A percentile compares a stretch with the other conserved stretches of the same genome.
phyloP scores from a whole-genome alignment of 2,113 vertebrate genomes.

The Austrofundulus limnaeus region DNA sequence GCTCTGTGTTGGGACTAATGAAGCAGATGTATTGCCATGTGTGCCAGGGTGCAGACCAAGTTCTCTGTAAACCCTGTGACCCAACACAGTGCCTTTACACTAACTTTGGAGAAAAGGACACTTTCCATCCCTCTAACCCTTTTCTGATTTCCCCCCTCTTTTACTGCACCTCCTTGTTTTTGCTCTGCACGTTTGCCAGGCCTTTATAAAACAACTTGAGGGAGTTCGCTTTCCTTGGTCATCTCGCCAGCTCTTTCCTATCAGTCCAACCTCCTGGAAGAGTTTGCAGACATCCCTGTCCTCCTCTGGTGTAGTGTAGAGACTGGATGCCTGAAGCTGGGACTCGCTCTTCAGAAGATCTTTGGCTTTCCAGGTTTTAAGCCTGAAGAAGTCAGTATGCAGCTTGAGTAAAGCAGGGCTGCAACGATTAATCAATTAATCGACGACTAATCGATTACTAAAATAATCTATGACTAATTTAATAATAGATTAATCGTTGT shows the following conservation, averaged over 20 bases:
- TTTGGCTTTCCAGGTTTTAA: conserved; percentile 14
- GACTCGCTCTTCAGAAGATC: conserved; percentile 46
- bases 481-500: too few relatives aligned
- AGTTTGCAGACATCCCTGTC: conserved; percentile 51
- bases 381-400: too few relatives aligned
- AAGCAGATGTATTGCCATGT: conserved; percentile 57
- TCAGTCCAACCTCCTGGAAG: conserved; percentile 74
- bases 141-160: conserved; percentile 6
- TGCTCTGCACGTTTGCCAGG: conserved; percentile 55
- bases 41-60: conserved; percentile 42
- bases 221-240: conserved; percentile 58
- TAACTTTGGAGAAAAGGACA: conserved; percentile 22
- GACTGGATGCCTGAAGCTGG: conserved; percentile 10
- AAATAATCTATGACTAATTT: too few relatives aligned
- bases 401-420: too few relatives aligned
- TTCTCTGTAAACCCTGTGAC: conserved; percentile 44
- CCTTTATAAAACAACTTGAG: conserved; percentile 67
- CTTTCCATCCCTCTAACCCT: conserved; percentile 23
- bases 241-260: conserved; percentile 70
- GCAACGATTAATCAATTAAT: too few relatives aligned
- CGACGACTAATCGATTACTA: too few relatives aligned
- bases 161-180: conserved; percentile 25
- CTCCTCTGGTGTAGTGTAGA: conserved; percentile 24
- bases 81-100: conserved; percentile 14
- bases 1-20: conserved; percentile 55